Base-by-base conservation (phyloP, 2,888 invertebrate genomes). In the Xestia sexstrigata region DNA sequence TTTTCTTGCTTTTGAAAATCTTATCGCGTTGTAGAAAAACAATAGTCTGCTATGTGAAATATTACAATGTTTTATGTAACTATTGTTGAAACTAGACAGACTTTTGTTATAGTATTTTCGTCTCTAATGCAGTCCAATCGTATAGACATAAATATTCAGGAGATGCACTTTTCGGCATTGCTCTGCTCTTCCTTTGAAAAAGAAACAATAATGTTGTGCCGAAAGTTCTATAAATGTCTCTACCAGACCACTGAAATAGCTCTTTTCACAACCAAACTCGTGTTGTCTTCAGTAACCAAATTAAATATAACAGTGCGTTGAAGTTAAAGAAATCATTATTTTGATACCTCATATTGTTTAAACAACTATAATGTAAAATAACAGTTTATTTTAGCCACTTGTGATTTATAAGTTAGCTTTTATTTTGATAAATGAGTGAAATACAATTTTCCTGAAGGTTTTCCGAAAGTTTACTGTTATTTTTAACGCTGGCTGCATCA, bases 1-100 rank as follows among this genome's bases (percentile, higher is more conserved):
- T 93, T 92, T 89, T 87, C 89, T 83, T 87, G 78, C 84, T 89
- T 88, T 89, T 88, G 86, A 88, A 89, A 85, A 80, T 89, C 87
- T 90, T 89, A 89, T 82, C 81, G 77, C 78, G 65, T 84, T 86
- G 79, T 80, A 82, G 70, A 76, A 76, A 79, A 86, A 87, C 71
- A 83, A 79, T 83, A 68, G 5, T 71, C 73, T 76, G 26, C 39
- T 78, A 35, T 75, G 66, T 69, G 11, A 74, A 74, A 81, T 15
- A 81, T 81, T 80, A 81, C 68, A 78, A 70, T 76, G 70, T 65
- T 72, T 60, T 63, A 60, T 71, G 30, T 26, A 63, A 76, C 66
- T 79, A 47, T 60, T 80, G 65, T 79, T 62, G 11, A 20, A 74
- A 72, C 17, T 71, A 26, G 35, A 49, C 35, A 66, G 9, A 60